These are phyloP conservation scores for Julus scanicus DNA, from an alignment of 2,888 invertebrate genomes.

Conservation along the genomic window DNA sequence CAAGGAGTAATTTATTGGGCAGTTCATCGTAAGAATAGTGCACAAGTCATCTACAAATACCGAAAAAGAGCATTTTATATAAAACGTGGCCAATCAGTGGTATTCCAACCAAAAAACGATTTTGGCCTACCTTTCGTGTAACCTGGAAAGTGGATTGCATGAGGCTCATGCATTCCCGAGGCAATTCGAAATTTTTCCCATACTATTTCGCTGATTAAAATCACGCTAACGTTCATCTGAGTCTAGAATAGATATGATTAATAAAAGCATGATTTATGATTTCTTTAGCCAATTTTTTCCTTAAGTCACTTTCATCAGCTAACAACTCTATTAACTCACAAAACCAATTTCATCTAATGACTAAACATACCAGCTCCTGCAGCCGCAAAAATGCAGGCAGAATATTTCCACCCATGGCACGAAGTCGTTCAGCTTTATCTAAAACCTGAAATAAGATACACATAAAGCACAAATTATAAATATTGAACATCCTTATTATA, in stretches of 20 bases:
- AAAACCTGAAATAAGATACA: slow-evolving; percentile 69
- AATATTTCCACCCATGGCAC: slow-evolving; percentile 79
- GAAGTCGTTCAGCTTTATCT: slow-evolving; percentile 83
- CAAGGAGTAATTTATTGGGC: slow-evolving; percentile 62
- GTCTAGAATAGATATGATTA: slow-evolving; percentile 66
- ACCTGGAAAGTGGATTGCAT: slow-evolving; percentile 81
- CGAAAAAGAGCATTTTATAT: not conserved
- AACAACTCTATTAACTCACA: not conserved
- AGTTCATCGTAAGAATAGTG: slow-evolving; percentile 65
- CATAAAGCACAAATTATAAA: slow-evolving; percentile 60
- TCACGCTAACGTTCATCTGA: slow-evolving; percentile 76
- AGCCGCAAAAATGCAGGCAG: slow-evolving; percentile 79
- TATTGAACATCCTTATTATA: slow-evolving; percentile 61
- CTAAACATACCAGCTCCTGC: slow-evolving; percentile 72
- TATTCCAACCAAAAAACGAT: not conserved
- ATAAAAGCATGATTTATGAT: too few species aligned
- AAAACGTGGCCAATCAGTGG: not conserved
- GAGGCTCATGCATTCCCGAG: slow-evolving; percentile 77
- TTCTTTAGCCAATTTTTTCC: not conserved
- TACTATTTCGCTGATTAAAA: slow-evolving; percentile 81
- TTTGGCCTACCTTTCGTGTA: slow-evolving; percentile 74
- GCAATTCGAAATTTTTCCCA: slow-evolving; percentile 83
- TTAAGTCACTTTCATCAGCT: not conserved
- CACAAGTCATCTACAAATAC: slow-evolving; percentile 70
- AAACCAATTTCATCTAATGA: not conserved